These are phyloP conservation scores for Heptranchias perlo DNA, from an alignment of 2,113 vertebrate species.

Conservation along the genomic window DNA sequence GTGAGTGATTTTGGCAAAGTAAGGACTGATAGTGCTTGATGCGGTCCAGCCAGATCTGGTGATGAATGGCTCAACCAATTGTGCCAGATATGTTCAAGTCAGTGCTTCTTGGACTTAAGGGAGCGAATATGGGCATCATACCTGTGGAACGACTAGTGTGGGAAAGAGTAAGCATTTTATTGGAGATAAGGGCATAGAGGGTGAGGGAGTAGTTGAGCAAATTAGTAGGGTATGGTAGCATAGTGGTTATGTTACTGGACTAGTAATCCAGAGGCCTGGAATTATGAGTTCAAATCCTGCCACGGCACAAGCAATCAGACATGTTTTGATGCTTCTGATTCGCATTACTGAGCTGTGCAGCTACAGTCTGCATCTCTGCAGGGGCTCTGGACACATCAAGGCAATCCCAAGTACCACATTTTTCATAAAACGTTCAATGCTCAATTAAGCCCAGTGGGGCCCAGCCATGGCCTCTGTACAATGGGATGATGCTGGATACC, in stretches of 20 bases:
- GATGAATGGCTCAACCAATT: background rate
- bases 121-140: background rate
- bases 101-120: background rate
- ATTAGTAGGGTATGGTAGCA: no score
- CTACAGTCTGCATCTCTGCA: background rate
- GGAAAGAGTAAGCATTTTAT: background rate
- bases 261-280: no score
- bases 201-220: background rate
- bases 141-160: background rate
- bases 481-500: constrained; percentile 59
- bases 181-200: no score
- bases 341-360: no score
- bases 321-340: no score
- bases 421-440: constrained; percentile 66
- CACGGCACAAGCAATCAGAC: no score
- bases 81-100: background rate
- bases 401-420: background rate
- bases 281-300: no score
- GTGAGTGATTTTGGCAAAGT: background rate
- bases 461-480: constrained; percentile 47
- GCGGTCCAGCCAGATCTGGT: background rate
- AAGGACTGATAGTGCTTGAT: background rate
- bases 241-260: no score
- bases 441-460: constrained; percentile 75
- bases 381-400: background rate